Evolutionary conservation across 2,888 invertebrate genomes (phyloP), one percentile per base, ranked within the genome.

Genomic region (Caenorhabditis wallacei): DNA sequence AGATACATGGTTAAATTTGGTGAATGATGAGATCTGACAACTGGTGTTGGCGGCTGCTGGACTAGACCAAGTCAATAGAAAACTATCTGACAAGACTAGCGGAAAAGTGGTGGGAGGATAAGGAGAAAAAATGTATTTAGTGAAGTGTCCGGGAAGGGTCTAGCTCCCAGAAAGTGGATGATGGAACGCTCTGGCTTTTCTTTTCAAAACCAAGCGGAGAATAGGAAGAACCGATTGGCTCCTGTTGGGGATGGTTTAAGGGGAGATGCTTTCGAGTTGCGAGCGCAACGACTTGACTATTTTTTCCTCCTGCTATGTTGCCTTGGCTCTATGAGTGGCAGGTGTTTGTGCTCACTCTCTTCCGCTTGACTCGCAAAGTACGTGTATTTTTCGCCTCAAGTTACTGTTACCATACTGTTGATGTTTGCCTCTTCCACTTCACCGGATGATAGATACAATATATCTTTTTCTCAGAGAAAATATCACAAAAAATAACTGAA

Each of bases 1-100:
- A 86, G 84, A 82, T 86, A 86, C 86, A 86, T 86, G 7, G 48
- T 74, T 46, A 74, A 18, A 75, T 56, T 51, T 75, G 68, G 59
- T 1, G 48, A 56, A 57, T 40, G 59, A 69, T 69, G 68, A 76
- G 76, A 76, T 76, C 76, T 76, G 68, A 53, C 68, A 53, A 69
- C 66, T 43, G 66, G 37, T n/a, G n/a, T n/a, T 53, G 53, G 37
- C n/a, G 35, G 59, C 30, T 51, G 68, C 26, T 57, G 69, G 78
- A 63, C 78, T 78, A 78, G 78, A 78, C 69, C 78, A 78, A 78
- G 78, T 78, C 78, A 78, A 78, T 78, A 69, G 69, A 69, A 69
- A 69, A 69, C 78, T 78, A 69, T 78, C 78, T 78, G 78, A 78
- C 78, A 56, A 78, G 78, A 78, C 78, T 78, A 78, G 78, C 69